Evolutionary conservation across 2,888 invertebrate species (phyloP).

Genomic region (Hyposoter dolosus): DNA sequence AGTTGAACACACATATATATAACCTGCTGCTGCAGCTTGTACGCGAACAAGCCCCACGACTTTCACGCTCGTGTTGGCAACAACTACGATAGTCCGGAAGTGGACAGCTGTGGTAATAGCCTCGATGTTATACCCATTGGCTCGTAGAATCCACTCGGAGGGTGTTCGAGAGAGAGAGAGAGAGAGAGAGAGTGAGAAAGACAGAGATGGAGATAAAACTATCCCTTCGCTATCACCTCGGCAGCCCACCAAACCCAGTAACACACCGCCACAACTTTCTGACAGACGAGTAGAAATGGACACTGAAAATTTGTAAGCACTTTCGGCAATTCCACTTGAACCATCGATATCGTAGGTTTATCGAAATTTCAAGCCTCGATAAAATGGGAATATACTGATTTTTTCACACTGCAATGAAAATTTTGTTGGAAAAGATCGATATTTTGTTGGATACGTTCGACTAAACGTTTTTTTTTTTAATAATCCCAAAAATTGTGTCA

Average conservation of each 20-base stretch:
- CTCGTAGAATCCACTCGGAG: slow-evolving; percentile 63
- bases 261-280: slow-evolving; percentile 31
- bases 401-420: no score
- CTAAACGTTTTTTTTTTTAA: no score
- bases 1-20: background rate
- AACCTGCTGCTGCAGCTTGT: slow-evolving; percentile 43
- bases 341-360: background rate
- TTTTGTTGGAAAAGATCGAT: no score
- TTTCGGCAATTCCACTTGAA: slow-evolving; percentile 17
- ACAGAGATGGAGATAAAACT: slow-evolving; percentile 10
- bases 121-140: slow-evolving; percentile 57
- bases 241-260: slow-evolving; percentile 17
- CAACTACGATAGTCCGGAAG: slow-evolving; percentile 63
- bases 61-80: slow-evolving; percentile 61
- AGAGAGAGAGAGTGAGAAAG: slow-evolving; percentile 38
- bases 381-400: background rate
- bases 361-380: background rate
- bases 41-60: slow-evolving; percentile 55
- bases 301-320: slow-evolving; percentile 33
- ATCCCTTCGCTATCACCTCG: slow-evolving; percentile 33
- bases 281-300: slow-evolving; percentile 46
- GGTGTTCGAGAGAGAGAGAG: slow-evolving; percentile 43
- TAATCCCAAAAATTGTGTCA: no score
- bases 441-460: no score
- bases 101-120: slow-evolving; percentile 65